phyloP scores from a whole-genome alignment of 2,888 invertebrate genomes.

The Lingula anatina region DNA sequence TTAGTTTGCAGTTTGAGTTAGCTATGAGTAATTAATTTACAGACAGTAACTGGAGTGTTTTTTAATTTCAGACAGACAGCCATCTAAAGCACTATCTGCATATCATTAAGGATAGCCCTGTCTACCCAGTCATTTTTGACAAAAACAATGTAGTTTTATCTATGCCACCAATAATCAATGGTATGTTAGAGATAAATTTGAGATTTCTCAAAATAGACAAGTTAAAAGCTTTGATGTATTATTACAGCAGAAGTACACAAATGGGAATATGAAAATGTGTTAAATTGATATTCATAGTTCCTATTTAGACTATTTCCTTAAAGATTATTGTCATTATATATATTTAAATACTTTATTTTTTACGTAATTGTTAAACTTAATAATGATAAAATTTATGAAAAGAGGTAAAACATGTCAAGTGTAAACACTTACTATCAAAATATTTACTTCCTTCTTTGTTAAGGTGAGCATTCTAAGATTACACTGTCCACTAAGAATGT shows the following conservation, averaged over 20 bases:
- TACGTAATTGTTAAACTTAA: background rate
- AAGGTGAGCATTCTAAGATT: constrained; percentile 87
- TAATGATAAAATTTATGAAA: background rate
- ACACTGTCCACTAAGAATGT: constrained; percentile 89
- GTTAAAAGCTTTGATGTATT: background rate
- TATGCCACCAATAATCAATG: constrained; percentile 96
- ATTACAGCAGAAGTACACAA: no score
- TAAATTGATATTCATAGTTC: no score
- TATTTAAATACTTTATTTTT: no score
- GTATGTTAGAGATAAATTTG: constrained; percentile 26
- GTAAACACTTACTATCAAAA: background rate
- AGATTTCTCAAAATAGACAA: background rate
- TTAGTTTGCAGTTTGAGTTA: no score
- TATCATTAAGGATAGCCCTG: constrained; percentile 86
- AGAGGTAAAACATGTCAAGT: background rate
- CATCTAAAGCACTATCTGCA: constrained; percentile 92
- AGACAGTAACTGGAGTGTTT: background rate
- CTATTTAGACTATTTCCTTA: no score
- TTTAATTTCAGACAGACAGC: constrained; percentile 66
- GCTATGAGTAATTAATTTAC: no score
- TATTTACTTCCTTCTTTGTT: constrained; percentile 18
- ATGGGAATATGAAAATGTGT: no score
- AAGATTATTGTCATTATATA: no score
- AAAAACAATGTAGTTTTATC: constrained; percentile 83
- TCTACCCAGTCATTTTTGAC: constrained; percentile 94